Base-by-base conservation (phyloP, 2,888 invertebrate species). In the Phrixothrix hirtus region DNA sequence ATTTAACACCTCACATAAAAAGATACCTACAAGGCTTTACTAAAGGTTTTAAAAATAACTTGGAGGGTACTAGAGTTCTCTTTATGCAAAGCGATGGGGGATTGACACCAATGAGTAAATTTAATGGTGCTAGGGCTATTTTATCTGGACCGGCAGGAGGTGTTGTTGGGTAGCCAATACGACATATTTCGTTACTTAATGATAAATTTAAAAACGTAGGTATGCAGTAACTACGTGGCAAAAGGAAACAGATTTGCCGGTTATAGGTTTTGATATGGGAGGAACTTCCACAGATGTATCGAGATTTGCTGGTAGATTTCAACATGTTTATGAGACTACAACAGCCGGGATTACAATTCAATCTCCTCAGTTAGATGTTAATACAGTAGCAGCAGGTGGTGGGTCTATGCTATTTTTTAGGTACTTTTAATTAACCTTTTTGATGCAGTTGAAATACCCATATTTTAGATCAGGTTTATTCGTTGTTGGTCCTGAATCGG, bases 11-110 rank as follows among this genome's bases (percentile, higher is more conserved):
- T 0, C 93, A 94, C 71, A 95, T 99, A 34, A 86, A 89, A 71
- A 83, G 84, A 57, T 99, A 99, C 76, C 82, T 95, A 4, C 76
- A 83, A 70, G 86, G 92, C 2, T 99, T 99, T 74, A 82, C 89
- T 3, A 81, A 83, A 0, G 97, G 97, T 0, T 99, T 99, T 74
- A 83, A 88, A 60, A 81, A 88, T 57, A 81, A 85, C 15, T 76
- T 97, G 50, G 72, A 78, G 55, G 85, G 83, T 2, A 84, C 91
- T 0, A 89, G 91, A 67, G 95, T 99, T 2, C 81, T 98, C 21
- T 99, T 99, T 69, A 99, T 99, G 99, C 97, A 98, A 76, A 95
- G 95, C 51, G 98, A 99, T 76, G 99, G 99, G 1, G 99, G 99
- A 5, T 79, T 99, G 11, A 96, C 97, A 0, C 91, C 92, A 2